Conservation (phyloP, 1,140 invertebrate species). For the Eciton burchellii region DNA sequence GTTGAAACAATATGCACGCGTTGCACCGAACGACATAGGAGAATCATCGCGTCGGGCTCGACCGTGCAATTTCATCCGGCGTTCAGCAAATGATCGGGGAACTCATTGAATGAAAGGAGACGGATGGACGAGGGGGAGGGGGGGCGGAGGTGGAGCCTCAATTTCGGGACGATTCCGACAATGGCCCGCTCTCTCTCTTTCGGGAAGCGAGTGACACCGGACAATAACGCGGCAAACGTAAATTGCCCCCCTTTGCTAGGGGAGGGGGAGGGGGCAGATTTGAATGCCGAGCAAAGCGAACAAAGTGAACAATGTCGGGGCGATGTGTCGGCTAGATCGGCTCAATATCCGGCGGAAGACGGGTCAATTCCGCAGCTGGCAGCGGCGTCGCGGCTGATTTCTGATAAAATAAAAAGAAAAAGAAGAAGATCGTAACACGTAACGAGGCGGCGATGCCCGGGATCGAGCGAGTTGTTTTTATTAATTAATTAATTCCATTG, state of each 20-base stretch:
- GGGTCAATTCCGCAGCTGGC: slow-evolving; percentile 52
- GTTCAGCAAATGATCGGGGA: slow-evolving; percentile 58
- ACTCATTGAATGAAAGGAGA: slow-evolving; percentile 25
- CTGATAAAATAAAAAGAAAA: slow-evolving; percentile 18
- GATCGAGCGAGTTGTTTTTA: not conserved
- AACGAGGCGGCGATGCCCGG: not conserved
- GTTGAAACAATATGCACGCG: slow-evolving; percentile 1
- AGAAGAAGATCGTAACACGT: not conserved
- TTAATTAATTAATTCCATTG: too few relatives aligned
- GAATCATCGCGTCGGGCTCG: slow-evolving; percentile 10
- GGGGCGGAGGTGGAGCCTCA: slow-evolving; percentile 47
- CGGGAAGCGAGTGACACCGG: slow-evolving; percentile 57
- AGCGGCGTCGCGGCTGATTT: slow-evolving; percentile 32
- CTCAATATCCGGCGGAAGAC: slow-evolving; percentile 74
- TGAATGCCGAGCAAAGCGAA: slow-evolving; percentile 72
- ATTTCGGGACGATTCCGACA: slow-evolving; percentile 66
- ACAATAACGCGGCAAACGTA: slow-evolving; percentile 71
- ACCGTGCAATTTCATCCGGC: slow-evolving; percentile 24
- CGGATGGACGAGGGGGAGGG: too few relatives aligned
- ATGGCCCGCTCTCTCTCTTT: slow-evolving; percentile 40
- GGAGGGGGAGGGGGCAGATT: slow-evolving; percentile 42
- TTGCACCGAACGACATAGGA: not conserved
- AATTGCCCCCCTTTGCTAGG: slow-evolving; percentile 70
- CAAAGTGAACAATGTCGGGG: slow-evolving; percentile 76
- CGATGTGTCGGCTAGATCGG: slow-evolving; percentile 73